phyloP scores from a whole-genome alignment of 2,888 invertebrate genomes.

The Drosophila subquinaria region DNA sequence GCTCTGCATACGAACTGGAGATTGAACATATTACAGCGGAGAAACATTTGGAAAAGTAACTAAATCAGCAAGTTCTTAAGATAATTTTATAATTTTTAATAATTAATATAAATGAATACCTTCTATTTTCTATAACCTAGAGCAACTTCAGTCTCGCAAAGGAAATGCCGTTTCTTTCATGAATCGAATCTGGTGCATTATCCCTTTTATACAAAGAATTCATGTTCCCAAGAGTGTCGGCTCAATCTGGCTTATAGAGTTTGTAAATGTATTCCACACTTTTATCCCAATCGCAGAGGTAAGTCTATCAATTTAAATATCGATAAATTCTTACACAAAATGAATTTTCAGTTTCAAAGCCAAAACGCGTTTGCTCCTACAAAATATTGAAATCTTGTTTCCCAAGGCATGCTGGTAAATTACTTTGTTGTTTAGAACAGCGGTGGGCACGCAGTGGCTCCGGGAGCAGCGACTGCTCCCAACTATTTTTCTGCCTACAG shows the following conservation, averaged over 20 bases:
- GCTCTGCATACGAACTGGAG: constrained; percentile 70
- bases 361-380: constrained; percentile 82
- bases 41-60: constrained; percentile 75
- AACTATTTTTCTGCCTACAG: too few species aligned
- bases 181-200: constrained; percentile 85
- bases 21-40: constrained; percentile 80
- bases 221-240: constrained; percentile 85
- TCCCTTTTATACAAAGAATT: constrained; percentile 82
- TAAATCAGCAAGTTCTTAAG: background rate
- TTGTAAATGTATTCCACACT: constrained; percentile 85
- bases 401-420: constrained; percentile 67
- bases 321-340: background rate
- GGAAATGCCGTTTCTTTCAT: constrained; percentile 83
- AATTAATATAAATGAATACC: background rate
- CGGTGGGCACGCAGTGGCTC: too few species aligned
- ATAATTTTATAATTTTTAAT: background rate
- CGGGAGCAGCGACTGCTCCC: too few species aligned
- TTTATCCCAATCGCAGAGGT: constrained; percentile 84
- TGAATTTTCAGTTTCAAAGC: constrained; percentile 65
- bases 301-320: constrained; percentile 13
- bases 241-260: constrained; percentile 80
- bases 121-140: constrained; percentile 44
- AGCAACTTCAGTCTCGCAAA: constrained; percentile 77
- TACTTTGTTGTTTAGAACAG: too few species aligned
- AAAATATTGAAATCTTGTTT: constrained; percentile 77